Percentiles rank a stretch among this genome's conserved stretches.
Conservation (phyloP, 1,140 invertebrate species). For the Heliconius melpomene region DNA sequence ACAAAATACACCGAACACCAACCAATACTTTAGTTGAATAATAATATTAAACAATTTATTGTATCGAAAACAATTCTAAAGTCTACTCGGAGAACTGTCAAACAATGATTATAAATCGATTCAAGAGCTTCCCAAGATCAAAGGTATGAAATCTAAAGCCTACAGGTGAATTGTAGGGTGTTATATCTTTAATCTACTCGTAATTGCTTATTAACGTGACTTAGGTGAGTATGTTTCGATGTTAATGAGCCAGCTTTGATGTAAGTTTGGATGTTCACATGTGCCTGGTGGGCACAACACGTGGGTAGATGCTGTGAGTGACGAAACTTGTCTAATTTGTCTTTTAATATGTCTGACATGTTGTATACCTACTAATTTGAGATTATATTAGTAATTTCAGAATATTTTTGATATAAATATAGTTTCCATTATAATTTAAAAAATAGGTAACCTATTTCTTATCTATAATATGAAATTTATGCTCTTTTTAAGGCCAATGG, state of each 20-base stretch:
- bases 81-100: constrained; percentile 55
- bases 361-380: too few relatives aligned
- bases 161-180: constrained; percentile 63
- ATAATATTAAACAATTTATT: constrained; percentile 33
- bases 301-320: constrained; percentile 3
- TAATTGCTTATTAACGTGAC: constrained; percentile 75
- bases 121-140: constrained; percentile 62
- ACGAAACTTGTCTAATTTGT: neutral
- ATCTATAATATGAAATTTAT: too few relatives aligned
- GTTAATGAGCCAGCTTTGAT: constrained; percentile 69
- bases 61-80: constrained; percentile 53
- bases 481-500: too few relatives aligned
- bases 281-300: neutral
- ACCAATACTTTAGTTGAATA: constrained; percentile 21
- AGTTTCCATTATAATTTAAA: too few relatives aligned
- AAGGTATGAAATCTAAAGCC: constrained; percentile 56
- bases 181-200: constrained; percentile 62
- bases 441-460: too few relatives aligned
- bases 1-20: neutral
- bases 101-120: constrained; percentile 71
- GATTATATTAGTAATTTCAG: too few relatives aligned
- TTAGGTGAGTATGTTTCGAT: constrained; percentile 59
- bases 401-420: too few relatives aligned
- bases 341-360: neutral
- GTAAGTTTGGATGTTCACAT: constrained; percentile 45